Base-by-base conservation (phyloP, 2,888 invertebrate species). In the Trachelus stipa region DNA sequence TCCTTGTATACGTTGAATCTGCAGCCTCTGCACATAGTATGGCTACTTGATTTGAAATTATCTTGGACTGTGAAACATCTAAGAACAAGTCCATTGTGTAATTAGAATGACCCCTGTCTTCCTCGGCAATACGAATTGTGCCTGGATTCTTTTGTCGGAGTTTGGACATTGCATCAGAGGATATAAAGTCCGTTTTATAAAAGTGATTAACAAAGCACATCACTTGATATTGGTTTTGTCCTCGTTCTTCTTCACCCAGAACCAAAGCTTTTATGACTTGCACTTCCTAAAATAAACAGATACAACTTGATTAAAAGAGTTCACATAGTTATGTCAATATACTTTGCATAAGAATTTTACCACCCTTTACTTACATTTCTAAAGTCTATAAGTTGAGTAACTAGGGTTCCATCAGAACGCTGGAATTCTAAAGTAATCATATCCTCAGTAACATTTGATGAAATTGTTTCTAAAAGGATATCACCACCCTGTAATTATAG, bases 131-230 rank as follows among this genome's bases (percentile, higher is more conserved):
- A 56, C 98, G 94, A 69, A 98, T 95, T 30, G 97, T 97, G 79
- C 96, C 96, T 6, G 97, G 97, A 92, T 97, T 97, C 92, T 94
- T 94, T 86, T 98, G 98, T 91, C 98, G 94, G 76, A 98, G 92
- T 91, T 98, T 98, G 68, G 98, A 96, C 97, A 98, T 98, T 33
- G 98, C 98, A 92, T 98, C 98, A 6, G 98, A 96, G 6, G 98
- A 97, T 88, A 98, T 98, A 90, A 98, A 98, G 88, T 98, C 98
- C 84, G 97, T 96, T 92, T 97, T 97, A 77, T 96, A 95, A 86
- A 97, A 97, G 89, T 97, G 96, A 77, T 96, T 96, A 15, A 98
- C 95, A 91, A 98, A 98, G 91, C 98, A 98, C 92, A 98, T 94
- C 9, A 96, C 96, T 92, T 98, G 97, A 90, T 96, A 96, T 81